Percentiles rank a stretch among this genome's conserved stretches.
Evolutionary conservation across 2,888 invertebrate species (phyloP).

Genomic region (Melipona beecheii): DNA sequence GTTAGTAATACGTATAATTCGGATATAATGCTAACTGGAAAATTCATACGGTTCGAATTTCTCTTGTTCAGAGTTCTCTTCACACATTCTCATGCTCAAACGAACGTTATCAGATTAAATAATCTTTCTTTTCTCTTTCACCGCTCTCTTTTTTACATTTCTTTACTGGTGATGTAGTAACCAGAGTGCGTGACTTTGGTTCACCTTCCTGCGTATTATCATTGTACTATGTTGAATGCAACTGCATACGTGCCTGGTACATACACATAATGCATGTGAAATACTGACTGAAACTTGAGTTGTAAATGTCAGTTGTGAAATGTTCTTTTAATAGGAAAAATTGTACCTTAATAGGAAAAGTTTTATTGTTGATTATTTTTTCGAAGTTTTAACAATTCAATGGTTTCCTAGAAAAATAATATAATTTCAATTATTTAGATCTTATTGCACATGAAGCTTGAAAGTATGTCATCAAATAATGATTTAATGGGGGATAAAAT

Average conservation of each 20-base stretch:
- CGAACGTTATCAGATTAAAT: neutral
- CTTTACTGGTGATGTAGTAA: slow-evolving; percentile 29
- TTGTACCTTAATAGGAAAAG: neutral
- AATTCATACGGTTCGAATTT: neutral
- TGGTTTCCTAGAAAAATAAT: slow-evolving; percentile 6
- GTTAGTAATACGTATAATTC: neutral
- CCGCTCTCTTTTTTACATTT: slow-evolving; percentile 14
- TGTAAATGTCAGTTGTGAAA: slow-evolving; percentile 17
- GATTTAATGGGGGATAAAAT: neutral
- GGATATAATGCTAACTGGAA: neutral
- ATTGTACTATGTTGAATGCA: slow-evolving; percentile 21
- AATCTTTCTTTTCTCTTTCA: neutral
- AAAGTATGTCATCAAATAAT: neutral
- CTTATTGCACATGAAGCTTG: neutral
- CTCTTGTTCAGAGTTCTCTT: neutral
- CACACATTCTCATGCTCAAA: neutral
- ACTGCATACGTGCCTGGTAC: slow-evolving; percentile 31
- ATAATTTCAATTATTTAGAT: neutral
- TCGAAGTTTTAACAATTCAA: neutral
- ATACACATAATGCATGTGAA: slow-evolving; percentile 26
- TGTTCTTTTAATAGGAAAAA: neutral
- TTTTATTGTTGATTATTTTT: neutral
- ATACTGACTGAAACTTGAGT: slow-evolving; percentile 28
- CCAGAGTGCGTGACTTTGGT: slow-evolving; percentile 67
- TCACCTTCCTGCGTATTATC: slow-evolving; percentile 61